Conservation (phyloP, 2,888 invertebrate genomes). For the Euphydryas editha region DNA sequence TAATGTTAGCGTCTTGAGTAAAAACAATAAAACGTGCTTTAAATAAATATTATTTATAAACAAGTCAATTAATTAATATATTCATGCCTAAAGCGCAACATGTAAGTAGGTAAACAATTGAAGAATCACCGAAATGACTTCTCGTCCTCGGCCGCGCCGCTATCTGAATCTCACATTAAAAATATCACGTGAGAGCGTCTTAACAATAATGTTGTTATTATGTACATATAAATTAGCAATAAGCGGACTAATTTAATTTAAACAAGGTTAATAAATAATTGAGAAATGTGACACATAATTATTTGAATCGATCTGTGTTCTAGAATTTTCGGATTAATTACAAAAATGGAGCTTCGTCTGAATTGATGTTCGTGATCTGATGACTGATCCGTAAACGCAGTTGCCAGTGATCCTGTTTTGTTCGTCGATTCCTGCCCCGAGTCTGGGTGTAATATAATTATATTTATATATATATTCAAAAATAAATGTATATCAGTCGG, state of each 20-base stretch:
- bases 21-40: too few species aligned
- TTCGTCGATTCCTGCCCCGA: too few species aligned
- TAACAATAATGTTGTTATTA: background rate
- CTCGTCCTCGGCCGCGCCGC: background rate
- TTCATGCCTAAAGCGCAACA: background rate
- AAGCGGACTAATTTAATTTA: conserved; percentile 1
- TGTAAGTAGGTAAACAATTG: conserved; percentile 1
- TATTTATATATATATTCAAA: too few species aligned
- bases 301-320: background rate
- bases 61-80: background rate
- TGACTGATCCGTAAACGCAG: too few species aligned
- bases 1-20: background rate
- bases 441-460: too few species aligned
- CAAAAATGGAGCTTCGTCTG: background rate
- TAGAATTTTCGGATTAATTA: background rate
- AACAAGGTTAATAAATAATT: conserved; percentile 5
- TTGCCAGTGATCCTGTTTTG: too few species aligned
- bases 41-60: background rate
- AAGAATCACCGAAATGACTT: background rate
- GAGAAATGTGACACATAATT: background rate
- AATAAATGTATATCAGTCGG: too few species aligned
- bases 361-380: too few species aligned
- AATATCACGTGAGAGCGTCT: conserved; percentile 8
- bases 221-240: conserved; percentile 1
- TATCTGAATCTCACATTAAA: background rate